Conservation (phyloP, 1,140 invertebrate species). For the Drosophila novamexicana region DNA sequence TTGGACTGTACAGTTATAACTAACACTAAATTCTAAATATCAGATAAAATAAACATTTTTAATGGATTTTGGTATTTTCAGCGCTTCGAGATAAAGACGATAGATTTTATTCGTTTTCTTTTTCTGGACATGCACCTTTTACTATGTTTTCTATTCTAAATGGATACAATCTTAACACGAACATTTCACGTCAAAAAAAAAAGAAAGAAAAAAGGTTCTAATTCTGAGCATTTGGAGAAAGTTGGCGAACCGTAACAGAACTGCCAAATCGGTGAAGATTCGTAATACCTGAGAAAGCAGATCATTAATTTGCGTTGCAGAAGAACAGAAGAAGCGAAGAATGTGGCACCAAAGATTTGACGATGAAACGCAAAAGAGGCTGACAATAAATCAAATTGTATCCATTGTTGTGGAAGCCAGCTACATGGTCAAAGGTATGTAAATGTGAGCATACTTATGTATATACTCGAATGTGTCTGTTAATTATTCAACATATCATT, state of each 20-base stretch:
- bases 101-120: neutral
- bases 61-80: neutral
- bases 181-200: neutral
- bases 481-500: conserved; percentile 66
- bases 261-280: conserved; percentile 12
- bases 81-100: neutral
- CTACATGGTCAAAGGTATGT: conserved; percentile 45
- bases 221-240: conserved; percentile 36
- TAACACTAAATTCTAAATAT: too few relatives aligned
- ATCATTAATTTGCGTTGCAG: conserved; percentile 27
- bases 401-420: conserved; percentile 43
- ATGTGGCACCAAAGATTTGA: neutral
- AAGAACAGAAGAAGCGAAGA: conserved; percentile 19
- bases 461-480: conserved; percentile 37
- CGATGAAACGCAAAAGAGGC: conserved; percentile 46
- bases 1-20: too few relatives aligned
- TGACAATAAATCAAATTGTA: conserved; percentile 70
- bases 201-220: conserved; percentile 21
- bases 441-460: conserved; percentile 55
- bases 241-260: conserved; percentile 38
- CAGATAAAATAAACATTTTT: neutral
- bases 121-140: neutral
- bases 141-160: neutral
- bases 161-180: neutral
- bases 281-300: conserved; percentile 46